A percentile compares a stretch with the other conserved stretches of the same genome.
These are phyloP conservation scores for Sminthopsis crassicaudata DNA, from an alignment of 2,113 vertebrate species.

Conservation along the genomic window DNA sequence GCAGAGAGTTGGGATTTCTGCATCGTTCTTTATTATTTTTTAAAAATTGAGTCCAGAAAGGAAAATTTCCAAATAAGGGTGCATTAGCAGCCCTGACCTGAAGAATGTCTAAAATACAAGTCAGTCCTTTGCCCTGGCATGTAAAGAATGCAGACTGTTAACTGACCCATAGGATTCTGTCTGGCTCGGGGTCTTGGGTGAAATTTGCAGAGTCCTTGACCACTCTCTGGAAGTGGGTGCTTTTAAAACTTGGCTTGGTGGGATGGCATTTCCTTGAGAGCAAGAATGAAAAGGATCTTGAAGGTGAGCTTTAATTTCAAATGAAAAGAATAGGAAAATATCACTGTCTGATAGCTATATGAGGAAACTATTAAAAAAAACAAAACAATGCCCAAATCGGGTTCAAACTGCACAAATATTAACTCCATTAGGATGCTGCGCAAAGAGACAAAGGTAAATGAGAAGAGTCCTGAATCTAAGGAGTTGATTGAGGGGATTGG, in stretches of 20 bases:
- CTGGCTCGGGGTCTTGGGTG: constrained; percentile 65
- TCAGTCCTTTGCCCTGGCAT: constrained; percentile 69
- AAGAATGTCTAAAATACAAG: constrained; percentile 65
- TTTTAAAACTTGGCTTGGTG: constrained; percentile 17
- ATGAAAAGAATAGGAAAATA: neutral
- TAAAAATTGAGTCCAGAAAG: constrained; percentile 43
- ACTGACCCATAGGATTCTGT: constrained; percentile 69
- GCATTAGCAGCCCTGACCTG: constrained; percentile 42
- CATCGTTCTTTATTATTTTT: neutral
- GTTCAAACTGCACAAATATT: neutral
- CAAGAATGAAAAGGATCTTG: neutral
- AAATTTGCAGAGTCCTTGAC: constrained; percentile 12
- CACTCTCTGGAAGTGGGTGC: constrained; percentile 38
- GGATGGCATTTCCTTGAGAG: neutral
- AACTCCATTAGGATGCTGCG: too few relatives aligned
- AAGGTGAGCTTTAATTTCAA: neutral
- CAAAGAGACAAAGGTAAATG: too few relatives aligned
- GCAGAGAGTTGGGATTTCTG: constrained; percentile 53
- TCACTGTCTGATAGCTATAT: neutral
- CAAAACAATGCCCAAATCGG: constrained; percentile 4
- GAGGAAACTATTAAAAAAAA: constrained; percentile 45
- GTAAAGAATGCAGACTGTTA: constrained; percentile 71
- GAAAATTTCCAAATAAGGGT: constrained; percentile 77
- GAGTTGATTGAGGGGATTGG: too few relatives aligned
- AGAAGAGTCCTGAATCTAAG: too few relatives aligned